Evolutionary conservation across 2,888 invertebrate genomes (phyloP).

Genomic region (Strigamia maritima): DNA sequence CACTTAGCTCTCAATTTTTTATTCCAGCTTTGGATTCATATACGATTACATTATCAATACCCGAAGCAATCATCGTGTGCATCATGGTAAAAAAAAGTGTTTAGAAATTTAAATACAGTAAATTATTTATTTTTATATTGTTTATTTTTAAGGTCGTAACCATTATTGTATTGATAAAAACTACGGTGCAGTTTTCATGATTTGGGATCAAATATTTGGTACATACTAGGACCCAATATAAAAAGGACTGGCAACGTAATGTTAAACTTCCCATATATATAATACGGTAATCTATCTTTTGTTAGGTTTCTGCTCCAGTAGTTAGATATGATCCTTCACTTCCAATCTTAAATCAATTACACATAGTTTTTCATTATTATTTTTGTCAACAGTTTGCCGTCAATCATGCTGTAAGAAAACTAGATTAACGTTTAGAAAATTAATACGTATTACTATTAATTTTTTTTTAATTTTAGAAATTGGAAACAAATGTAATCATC

Average conservation of each 20-base stretch:
- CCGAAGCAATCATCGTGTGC: constrained; percentile 78
- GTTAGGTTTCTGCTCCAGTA: constrained; percentile 62
- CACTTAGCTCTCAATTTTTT: constrained; percentile 85
- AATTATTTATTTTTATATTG: too few relatives aligned
- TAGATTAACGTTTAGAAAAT: background rate
- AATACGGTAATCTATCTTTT: too few relatives aligned
- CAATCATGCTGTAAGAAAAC: background rate
- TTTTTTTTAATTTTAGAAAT: background rate
- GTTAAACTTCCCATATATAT: too few relatives aligned
- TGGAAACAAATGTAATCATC: background rate
- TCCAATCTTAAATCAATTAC: constrained; percentile 66
- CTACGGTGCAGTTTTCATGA: constrained; percentile 83
- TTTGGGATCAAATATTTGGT: constrained; percentile 81
- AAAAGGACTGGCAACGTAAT: constrained; percentile 74
- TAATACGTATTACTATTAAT: background rate
- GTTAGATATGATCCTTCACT: constrained; percentile 64
- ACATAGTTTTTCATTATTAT: constrained; percentile 66
- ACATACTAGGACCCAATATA: constrained; percentile 77
- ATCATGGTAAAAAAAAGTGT: constrained; percentile 52
- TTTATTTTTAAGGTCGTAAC: constrained; percentile 65
- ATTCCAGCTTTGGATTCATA: constrained; percentile 93
- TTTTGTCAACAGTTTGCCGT: constrained; percentile 17
- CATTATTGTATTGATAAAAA: constrained; percentile 89
- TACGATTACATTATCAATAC: constrained; percentile 82
- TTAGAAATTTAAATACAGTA: too few relatives aligned